Evolutionary conservation across 2,888 invertebrate genomes (phyloP).

Genomic region (Chloromyia formosa): DNA sequence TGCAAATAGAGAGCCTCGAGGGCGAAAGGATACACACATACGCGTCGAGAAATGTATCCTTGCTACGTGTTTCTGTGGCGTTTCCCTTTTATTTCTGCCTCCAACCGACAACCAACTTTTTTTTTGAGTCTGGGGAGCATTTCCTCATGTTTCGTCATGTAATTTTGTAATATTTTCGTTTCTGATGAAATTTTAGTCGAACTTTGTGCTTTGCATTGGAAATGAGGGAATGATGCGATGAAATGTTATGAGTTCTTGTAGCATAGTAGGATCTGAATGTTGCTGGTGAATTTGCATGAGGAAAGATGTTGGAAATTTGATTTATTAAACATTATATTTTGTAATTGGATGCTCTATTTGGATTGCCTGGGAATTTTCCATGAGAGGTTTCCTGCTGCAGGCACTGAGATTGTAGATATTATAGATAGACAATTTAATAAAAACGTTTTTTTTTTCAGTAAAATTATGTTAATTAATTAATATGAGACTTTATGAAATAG

Average conservation of each 20-base stretch:
- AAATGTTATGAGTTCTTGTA: slow-evolving; percentile 1
- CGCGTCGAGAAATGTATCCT: slow-evolving; percentile 36
- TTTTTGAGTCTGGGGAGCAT: slow-evolving; percentile 40
- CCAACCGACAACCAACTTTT: not conserved
- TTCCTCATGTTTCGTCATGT: slow-evolving; percentile 43
- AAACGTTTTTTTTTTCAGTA: too few species aligned
- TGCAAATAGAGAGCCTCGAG: not conserved
- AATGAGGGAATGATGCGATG: slow-evolving; percentile 23
- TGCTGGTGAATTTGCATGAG: slow-evolving; percentile 9
- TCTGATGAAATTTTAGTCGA: slow-evolving; percentile 49
- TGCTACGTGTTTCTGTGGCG: slow-evolving; percentile 25
- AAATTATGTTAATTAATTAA: too few species aligned
- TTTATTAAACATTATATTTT: slow-evolving; percentile 39
- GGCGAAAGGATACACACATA: slow-evolving; percentile 7
- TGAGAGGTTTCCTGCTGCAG: too few species aligned
- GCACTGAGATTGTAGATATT: too few species aligned
- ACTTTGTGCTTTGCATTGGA: slow-evolving; percentile 48
- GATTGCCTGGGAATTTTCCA: not conserved
- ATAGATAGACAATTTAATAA: too few species aligned
- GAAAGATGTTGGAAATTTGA: slow-evolving; percentile 33
- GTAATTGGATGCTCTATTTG: slow-evolving; percentile 31
- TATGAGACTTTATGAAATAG: too few species aligned
- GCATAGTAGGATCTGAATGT: not conserved
- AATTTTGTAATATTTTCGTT: slow-evolving; percentile 48
- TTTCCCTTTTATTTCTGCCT: slow-evolving; percentile 1